Evolutionary conservation across 2,797 vertebrate genomes (phyloP), one percentile per base, ranked within the genome.

Genomic region (Champsocephalus gunnari): DNA sequence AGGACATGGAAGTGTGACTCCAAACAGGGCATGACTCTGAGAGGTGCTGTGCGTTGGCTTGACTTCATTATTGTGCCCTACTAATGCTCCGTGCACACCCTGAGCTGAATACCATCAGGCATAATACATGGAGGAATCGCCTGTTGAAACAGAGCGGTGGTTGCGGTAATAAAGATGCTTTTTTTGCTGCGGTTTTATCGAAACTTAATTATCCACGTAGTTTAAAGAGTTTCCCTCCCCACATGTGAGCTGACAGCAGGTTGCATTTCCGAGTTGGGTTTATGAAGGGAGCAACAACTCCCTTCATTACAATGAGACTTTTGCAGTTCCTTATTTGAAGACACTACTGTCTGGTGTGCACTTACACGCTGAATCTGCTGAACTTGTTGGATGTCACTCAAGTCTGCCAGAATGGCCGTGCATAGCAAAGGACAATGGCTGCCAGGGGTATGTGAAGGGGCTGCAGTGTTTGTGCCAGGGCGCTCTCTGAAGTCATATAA

Each of bases 1-100:
- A 91, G 90, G 92, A 94, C 91, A 94, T 93, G 93, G 90, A 87
- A 92, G 91, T 93, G 92, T 92, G 92, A 92, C 93, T 94, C 92
- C 88, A 92, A 94, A 93, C 81, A 91, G 90, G 90, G 90, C 93
- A 90, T 84, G 92, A 89, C 92, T 93, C 90, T 8, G 79, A 88
- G 88, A 92, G 90, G 87, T 85, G 88, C 89, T 70, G 85, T 77
- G 86, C 69, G 72, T 89, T 88, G 84, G 87, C 79, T 83, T 80
- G 91, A 87, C 92, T 92, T 92, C 92, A 92, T 93, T 90, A 91
- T 86, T 84, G 85, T 85, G 80, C 76, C 83, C 80, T 76, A 9
- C 83, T 84, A 87, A 88, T 86, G 85, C 84, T 78, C 85, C 9
- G 53, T 32, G 45, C 21, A 58, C 81, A 89, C 71, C 82, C 84